phyloP scores from a whole-genome alignment of 1,140 invertebrate genomes.

The Lutraria rhynchaena region DNA sequence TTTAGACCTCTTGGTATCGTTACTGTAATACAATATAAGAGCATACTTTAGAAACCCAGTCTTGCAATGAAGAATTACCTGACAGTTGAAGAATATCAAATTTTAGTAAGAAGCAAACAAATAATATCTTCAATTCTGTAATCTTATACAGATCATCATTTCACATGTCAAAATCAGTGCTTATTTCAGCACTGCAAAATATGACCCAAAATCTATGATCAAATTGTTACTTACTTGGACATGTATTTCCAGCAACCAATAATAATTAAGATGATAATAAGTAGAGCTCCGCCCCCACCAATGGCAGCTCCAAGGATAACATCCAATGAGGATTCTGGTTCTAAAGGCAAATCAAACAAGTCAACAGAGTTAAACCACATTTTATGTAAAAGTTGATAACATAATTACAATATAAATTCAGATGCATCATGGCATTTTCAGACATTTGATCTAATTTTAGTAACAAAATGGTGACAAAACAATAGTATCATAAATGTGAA shows the following conservation, averaged over 20 bases:
- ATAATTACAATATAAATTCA: neutral
- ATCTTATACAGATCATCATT: too few relatives aligned
- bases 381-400: neutral
- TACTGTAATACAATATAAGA: slow-evolving; percentile 17
- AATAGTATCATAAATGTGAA: too few relatives aligned
- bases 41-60: neutral
- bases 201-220: neutral
- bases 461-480: neutral
- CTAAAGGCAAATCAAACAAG: slow-evolving; percentile 32
- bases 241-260: slow-evolving; percentile 14
- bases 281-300: slow-evolving; percentile 37
- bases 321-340: slow-evolving; percentile 11
- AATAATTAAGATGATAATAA: slow-evolving; percentile 20
- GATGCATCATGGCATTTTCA: neutral
- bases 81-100: neutral
- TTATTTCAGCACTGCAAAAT: too few relatives aligned
- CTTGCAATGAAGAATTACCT: neutral
- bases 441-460: neutral
- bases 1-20: neutral
- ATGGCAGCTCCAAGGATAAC: slow-evolving; percentile 41
- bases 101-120: neutral
- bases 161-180: too few relatives aligned
- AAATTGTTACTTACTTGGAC: slow-evolving; percentile 9
- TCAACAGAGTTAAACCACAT: neutral
- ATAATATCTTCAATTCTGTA: neutral